A percentile compares a stretch with the other conserved stretches of the same genome.
These are phyloP conservation scores for Trissonchulus sp. DNA, from an alignment of 2,888 invertebrate genomes.

Conservation along the genomic window DNA sequence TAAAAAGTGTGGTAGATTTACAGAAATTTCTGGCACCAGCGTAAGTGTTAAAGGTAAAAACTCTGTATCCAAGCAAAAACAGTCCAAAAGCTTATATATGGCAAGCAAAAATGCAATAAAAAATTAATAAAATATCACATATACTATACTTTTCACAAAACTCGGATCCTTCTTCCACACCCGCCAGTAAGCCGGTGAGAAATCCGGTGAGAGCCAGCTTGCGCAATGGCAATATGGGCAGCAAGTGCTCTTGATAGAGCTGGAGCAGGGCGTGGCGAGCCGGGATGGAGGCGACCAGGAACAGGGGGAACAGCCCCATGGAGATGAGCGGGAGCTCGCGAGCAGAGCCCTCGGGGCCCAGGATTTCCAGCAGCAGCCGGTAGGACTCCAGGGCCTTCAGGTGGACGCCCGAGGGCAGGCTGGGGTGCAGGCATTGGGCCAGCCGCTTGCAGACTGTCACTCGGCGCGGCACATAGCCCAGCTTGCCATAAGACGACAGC, in stretches of 20 bases:
- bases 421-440: slow-evolving; percentile 88
- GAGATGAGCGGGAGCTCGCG: slow-evolving; percentile 47
- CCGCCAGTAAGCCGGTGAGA: slow-evolving; percentile 77
- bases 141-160: slow-evolving; percentile 41
- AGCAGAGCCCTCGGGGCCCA: slow-evolving; percentile 59
- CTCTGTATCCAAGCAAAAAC: too few species aligned
- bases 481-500: slow-evolving; percentile 70
- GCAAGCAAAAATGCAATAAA: too few species aligned
- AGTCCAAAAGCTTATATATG: too few species aligned
- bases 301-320: slow-evolving; percentile 74
- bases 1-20: too few species aligned
- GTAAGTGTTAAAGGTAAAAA: too few species aligned
- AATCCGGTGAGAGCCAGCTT: slow-evolving; percentile 77
- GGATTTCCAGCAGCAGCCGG: slow-evolving; percentile 78
- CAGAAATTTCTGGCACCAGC: too few species aligned
- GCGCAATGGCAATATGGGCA: slow-evolving; percentile 69
- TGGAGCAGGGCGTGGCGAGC: slow-evolving; percentile 72
- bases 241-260: slow-evolving; percentile 78
- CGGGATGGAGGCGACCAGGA: slow-evolving; percentile 80
- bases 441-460: slow-evolving; percentile 81
- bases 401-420: slow-evolving; percentile 81
- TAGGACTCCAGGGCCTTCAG: slow-evolving; percentile 83
- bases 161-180: slow-evolving; percentile 56
- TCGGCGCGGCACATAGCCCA: slow-evolving; percentile 74
- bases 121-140: too few species aligned